Conservation (phyloP, 1,140 invertebrate genomes). For the Pseudomyrmex gracilis region DNA sequence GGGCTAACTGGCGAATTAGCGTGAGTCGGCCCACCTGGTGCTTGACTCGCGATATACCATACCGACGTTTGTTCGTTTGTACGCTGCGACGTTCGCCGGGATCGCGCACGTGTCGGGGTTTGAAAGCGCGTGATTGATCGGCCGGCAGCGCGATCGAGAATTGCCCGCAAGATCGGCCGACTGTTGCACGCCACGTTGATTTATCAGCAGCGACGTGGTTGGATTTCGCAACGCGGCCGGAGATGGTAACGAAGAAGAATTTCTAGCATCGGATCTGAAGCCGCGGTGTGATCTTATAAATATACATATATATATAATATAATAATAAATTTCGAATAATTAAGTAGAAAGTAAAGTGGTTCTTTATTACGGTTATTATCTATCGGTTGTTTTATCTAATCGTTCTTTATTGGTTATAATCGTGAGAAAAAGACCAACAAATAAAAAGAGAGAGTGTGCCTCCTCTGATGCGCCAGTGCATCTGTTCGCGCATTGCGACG, state of each 20-base stretch:
- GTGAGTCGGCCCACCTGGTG: slow-evolving; percentile 44
- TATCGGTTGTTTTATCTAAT: background rate
- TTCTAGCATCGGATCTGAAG: slow-evolving; percentile 7
- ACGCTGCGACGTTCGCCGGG: slow-evolving; percentile 32
- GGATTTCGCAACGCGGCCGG: slow-evolving; percentile 38
- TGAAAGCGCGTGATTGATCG: slow-evolving; percentile 51
- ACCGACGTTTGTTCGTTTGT: slow-evolving; percentile 35
- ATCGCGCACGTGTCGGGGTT: slow-evolving; percentile 44
- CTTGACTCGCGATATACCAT: slow-evolving; percentile 43
- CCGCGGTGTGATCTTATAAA: background rate
- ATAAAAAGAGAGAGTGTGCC: background rate
- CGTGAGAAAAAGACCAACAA: background rate
- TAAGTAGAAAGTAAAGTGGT: too few relatives aligned
- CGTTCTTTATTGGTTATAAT: background rate
- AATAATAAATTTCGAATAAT: background rate
- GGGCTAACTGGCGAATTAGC: slow-evolving; percentile 50
- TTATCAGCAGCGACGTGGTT: slow-evolving; percentile 40
- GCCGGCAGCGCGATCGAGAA: slow-evolving; percentile 39
- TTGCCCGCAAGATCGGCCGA: slow-evolving; percentile 41
- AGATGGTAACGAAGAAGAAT: slow-evolving; percentile 15
- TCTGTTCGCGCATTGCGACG: slow-evolving; percentile 17
- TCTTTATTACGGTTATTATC: background rate
- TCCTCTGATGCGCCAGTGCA: background rate
- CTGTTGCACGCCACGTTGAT: slow-evolving; percentile 45
- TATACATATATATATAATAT: too few relatives aligned